Percentiles rank a stretch among this genome's conserved stretches.
These are phyloP conservation scores for Chironex yamaguchii DNA, from an alignment of 30 jellyfish, hydroid and myxozoan species.

Conservation along the genomic window DNA sequence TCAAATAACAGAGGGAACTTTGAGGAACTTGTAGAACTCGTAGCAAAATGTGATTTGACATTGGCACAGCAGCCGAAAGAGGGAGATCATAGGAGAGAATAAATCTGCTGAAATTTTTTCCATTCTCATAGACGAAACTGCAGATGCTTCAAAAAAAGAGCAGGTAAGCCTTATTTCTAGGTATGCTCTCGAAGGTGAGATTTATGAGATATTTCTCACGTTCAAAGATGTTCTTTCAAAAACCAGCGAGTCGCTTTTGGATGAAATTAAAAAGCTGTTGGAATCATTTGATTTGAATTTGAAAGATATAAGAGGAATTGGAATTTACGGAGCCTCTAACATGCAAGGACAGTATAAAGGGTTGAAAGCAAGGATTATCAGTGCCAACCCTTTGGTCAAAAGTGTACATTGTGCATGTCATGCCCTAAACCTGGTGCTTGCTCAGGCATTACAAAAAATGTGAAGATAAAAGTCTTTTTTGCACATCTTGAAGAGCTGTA, in stretches of 20 bases:
- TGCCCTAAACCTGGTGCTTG: background rate
- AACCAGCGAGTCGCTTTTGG: background rate
- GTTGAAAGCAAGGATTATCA: background rate
- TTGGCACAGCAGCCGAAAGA: background rate
- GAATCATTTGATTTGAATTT: background rate
- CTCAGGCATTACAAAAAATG: background rate
- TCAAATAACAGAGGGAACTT: background rate
- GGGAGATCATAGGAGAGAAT: constrained; percentile 5
- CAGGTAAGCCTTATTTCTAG: constrained; percentile 3
- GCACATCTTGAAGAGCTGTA: background rate
- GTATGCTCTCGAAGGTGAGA: background rate
- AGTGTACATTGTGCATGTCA: background rate
- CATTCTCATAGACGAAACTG: constrained; percentile 47
- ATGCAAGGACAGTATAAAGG: too few relatives aligned
- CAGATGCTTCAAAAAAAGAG: constrained; percentile 36
- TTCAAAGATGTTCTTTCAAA: constrained; percentile 10
- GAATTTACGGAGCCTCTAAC: background rate
- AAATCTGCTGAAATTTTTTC: constrained; percentile 14
- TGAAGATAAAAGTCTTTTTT: too few relatives aligned
- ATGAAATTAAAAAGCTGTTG: background rate
- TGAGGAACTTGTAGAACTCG: background rate
- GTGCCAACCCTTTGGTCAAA: background rate
- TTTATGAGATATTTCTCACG: constrained; percentile 3
- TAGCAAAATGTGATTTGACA: background rate
- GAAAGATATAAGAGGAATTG: background rate